Base-by-base conservation (phyloP, 2,888 invertebrate genomes). In the Phragmatobia fuliginosa region DNA sequence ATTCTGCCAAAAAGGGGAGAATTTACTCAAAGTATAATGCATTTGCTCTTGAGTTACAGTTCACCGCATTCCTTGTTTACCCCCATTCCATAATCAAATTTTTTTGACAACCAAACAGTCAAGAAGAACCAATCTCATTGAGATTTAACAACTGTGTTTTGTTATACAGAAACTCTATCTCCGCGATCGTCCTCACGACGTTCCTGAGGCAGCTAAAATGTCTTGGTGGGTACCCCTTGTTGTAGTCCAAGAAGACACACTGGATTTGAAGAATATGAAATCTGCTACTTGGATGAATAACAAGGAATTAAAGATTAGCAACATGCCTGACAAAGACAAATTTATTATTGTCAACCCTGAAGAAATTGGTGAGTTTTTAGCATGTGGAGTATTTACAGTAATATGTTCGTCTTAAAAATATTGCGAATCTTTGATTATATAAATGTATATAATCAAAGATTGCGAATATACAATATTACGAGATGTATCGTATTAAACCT, bases 341-440 rank as follows among this genome's bases (percentile, higher is more conserved):
- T 98, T 98, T 84, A 95, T 98, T 64, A 97, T 98, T 68, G 95
- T 98, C 0, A 98, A 98, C 90, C 97, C 97, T 8, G 98, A 98
- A 85, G 98, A 98, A 93, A 98, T 98, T 75, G 98, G 97, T 97
- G 85, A 87, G 91, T 82, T n/a, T 18, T 49, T 49, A n/a, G 45
- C 21, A 49, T 49, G 10, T 49, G 8, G 7, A n/a, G 7, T 49
- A 45, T 18, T 21, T 10, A 38, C 1, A 14, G 41, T 41, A 21
- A 45, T 21, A 21, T 6, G 21, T 45, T 21, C 36, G 14, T 11
- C 36, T 36, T 36, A n/a, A n/a, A n/a, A n/a, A n/a, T n/a, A n/a
- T n/a, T n/a, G n/a, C n/a, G n/a, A n/a, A n/a, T n/a, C n/a, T n/a
- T n/a, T n/a, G n/a, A n/a, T n/a, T n/a, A n/a, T n/a, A n/a, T n/a